Base-by-base conservation (phyloP, 2,113 vertebrate species). In the Orycteropus afer region DNA sequence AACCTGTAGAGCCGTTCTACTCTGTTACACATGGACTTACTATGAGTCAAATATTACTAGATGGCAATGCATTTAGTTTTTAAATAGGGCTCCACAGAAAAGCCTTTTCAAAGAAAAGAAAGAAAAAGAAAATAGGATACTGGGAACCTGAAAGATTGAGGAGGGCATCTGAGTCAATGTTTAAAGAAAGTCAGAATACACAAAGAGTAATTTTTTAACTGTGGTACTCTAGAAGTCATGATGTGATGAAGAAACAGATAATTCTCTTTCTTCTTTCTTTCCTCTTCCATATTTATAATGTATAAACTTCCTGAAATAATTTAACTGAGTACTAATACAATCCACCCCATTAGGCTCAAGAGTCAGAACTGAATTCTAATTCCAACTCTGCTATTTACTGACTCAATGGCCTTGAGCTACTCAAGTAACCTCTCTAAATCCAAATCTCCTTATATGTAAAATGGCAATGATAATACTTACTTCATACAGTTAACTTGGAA, bases 371-470 rank as follows among this genome's bases (percentile, higher is more conserved):
- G 7, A 25, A 40, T 74, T 37, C 51, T 42, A 29, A 29, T n/a
- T 18, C 9, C 22, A 61, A 32, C 22, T 51, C 11, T 79, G 47
- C 32, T 6, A 2, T 79, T 51, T 67, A 42, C 17, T 76, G 27
- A 69, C 40, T 53, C 40, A 3, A 23, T 14, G 25, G 9, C 45
- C 37, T 69, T 14, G 9, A 57, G 80, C 29, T 45, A 63, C 29
- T 92, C 15, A 73, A 55, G 79, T 65, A 29, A 53, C 37, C 14
- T 65, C n/a, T 76, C 9, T 22, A 83, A 71, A 47, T 49, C 27
- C 81, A 91, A 78, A 29, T 49, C 82, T 87, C 27, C 22, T 65
- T 65, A 3, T 80, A 18, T 94, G 67, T 79, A 82, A 89, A 90
- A 82, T 55, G 12, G n/a, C 23, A 59, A 20, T 17, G 23, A 53